phyloP scores from a whole-genome alignment of 2,797 vertebrate species.

The Tamandua tetradactyla region DNA sequence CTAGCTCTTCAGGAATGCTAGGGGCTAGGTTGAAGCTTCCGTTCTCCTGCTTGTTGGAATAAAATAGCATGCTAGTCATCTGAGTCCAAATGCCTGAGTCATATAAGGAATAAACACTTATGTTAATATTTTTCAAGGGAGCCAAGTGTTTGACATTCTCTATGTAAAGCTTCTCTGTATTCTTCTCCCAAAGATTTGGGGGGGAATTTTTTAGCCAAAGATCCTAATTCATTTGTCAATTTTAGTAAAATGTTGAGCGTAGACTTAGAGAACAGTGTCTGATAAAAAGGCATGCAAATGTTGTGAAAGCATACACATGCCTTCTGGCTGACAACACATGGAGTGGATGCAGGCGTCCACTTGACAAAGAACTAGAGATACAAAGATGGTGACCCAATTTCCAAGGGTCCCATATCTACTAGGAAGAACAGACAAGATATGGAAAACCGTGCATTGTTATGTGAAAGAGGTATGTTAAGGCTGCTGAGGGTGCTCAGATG shows the following conservation, averaged over 20 bases:
- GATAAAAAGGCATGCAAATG: background rate
- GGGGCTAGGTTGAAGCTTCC: background rate
- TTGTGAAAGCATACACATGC: background rate
- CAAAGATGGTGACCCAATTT: background rate
- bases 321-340: background rate
- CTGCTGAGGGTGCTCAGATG: background rate
- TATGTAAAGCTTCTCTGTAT: background rate
- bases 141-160: background rate
- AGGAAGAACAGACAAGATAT: background rate
- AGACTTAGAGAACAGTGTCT: background rate
- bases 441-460: background rate
- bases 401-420: background rate
- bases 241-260: background rate
- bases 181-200: slow-evolving; percentile 19
- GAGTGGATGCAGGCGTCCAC: background rate
- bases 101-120: slow-evolving; percentile 22
- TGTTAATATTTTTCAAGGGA: background rate
- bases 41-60: background rate
- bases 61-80: background rate
- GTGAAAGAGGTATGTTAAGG: background rate
- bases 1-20: background rate
- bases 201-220: background rate
- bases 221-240: background rate
- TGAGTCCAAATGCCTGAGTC: slow-evolving; percentile 1
- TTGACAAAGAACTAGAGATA: slow-evolving; percentile 2